Evolutionary conservation across 1,140 invertebrate genomes (phyloP).

Genomic region (Telenomus remus): DNA sequence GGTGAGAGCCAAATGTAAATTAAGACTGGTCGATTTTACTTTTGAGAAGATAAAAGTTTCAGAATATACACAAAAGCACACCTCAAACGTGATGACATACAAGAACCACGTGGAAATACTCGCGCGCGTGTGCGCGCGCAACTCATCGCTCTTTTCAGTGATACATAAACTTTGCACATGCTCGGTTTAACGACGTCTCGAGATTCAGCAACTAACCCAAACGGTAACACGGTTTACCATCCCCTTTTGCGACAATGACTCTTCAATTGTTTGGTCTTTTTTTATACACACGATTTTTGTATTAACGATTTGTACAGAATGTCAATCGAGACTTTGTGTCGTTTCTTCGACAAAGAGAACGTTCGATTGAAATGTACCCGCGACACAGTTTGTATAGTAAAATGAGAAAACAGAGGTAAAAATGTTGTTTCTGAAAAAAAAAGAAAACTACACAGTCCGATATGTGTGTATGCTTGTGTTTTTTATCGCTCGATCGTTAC

Average conservation of each 20-base stretch:
- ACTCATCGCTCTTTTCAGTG: constrained; percentile 33
- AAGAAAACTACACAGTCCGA: constrained; percentile 3
- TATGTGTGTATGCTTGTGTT: constrained; percentile 17
- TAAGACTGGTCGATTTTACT: constrained; percentile 25
- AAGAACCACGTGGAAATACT: constrained; percentile 47
- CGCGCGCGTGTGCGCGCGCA: constrained; percentile 34
- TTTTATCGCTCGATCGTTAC: constrained; percentile 19
- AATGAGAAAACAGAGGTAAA: too few species aligned
- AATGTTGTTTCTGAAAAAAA: constrained; percentile 8
- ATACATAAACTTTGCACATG: constrained; percentile 23
- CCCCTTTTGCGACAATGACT: too few species aligned
- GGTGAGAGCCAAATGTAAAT: neutral
- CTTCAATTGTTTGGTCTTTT: too few species aligned
- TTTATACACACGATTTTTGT: too few species aligned
- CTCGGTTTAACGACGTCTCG: neutral
- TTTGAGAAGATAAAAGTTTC: neutral
- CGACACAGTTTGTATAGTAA: constrained; percentile 18
- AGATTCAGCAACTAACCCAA: constrained; percentile 8
- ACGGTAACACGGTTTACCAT: too few species aligned
- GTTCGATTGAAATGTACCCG: constrained; percentile 10
- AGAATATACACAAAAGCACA: too few species aligned
- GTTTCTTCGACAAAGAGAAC: too few species aligned
- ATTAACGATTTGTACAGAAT: constrained; percentile 5
- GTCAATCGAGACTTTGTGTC: neutral
- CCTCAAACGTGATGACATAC: constrained; percentile 3